Conservation (phyloP, 2,888 invertebrate species). For the Matsumyia berberina region DNA sequence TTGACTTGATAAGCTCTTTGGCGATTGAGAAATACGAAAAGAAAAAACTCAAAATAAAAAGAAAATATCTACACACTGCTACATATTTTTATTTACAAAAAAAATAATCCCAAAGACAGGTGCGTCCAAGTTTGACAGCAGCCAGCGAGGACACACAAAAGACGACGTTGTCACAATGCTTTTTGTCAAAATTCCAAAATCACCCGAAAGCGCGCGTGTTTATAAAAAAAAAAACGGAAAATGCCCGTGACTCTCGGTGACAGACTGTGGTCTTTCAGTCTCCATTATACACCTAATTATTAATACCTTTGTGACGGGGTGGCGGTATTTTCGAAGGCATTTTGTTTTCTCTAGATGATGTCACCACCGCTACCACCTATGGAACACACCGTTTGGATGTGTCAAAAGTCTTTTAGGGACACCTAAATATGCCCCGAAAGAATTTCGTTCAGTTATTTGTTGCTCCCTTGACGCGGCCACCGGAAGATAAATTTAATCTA, state of each 20-base stretch:
- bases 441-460: constrained; percentile 24
- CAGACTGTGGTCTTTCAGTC: constrained; percentile 49
- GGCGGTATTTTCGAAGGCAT: constrained; percentile 4
- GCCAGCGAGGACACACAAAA: background rate
- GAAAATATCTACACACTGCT: background rate
- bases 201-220: constrained; percentile 9
- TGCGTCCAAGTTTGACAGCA: constrained; percentile 48
- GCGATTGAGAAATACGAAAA: constrained; percentile 39
- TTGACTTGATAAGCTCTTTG: constrained; percentile 45
- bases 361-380: constrained; percentile 47
- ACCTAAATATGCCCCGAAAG: constrained; percentile 28
- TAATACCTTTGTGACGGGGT: constrained; percentile 50
- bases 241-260: constrained; percentile 22
- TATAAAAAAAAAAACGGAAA: constrained; percentile 36
- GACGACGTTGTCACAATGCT: constrained; percentile 53
- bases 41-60: background rate
- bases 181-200: constrained; percentile 70
- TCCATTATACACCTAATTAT: constrained; percentile 71
- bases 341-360: constrained; percentile 2
- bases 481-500: constrained; percentile 51
- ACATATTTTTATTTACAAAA: background rate
- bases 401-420: constrained; percentile 66
- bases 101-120: constrained; percentile 40
- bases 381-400: constrained; percentile 24
- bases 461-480: constrained; percentile 18